A percentile compares a stretch with the other conserved stretches of the same genome.
These are phyloP conservation scores for Pseudorectes ferrugineus DNA, from an alignment of 2,113 vertebrate genomes.

Conservation along the genomic window DNA sequence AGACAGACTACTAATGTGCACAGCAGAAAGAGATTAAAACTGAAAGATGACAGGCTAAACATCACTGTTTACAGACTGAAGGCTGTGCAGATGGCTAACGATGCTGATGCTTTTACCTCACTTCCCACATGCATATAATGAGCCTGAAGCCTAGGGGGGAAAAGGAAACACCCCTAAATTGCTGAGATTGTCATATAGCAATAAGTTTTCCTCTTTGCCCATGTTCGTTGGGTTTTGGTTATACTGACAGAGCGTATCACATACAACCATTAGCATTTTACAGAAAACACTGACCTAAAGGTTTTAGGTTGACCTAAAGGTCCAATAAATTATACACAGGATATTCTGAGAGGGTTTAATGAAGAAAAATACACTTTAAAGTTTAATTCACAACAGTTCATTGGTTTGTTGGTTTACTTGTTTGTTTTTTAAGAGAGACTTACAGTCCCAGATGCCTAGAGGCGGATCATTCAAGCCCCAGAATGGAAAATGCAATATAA, in stretches of 20 bases:
- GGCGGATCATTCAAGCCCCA: background rate
- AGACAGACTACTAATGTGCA: background rate
- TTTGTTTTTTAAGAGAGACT: background rate
- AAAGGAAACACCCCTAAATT: background rate
- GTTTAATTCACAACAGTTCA: background rate
- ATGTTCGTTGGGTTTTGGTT: background rate
- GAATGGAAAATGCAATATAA: background rate
- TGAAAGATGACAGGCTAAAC: background rate
- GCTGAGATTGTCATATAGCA: background rate
- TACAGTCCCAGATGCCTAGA: background rate
- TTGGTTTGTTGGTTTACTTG: background rate
- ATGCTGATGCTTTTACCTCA: rapidly evolving
- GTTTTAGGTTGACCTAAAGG: background rate
- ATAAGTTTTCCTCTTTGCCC: background rate
- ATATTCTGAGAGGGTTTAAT: background rate
- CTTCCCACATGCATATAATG: rapidly evolving
- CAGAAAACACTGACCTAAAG: background rate
- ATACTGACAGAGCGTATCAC: background rate
- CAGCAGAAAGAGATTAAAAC: background rate
- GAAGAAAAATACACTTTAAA: slow-evolving; percentile 27
- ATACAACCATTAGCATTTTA: background rate
- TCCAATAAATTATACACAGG: background rate
- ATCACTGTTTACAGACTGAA: background rate
- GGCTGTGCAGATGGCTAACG: background rate
- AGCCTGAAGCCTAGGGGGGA: background rate